These are phyloP conservation scores for Nymphalis c-album DNA, from an alignment of 2,888 invertebrate species.

Conservation along the genomic window DNA sequence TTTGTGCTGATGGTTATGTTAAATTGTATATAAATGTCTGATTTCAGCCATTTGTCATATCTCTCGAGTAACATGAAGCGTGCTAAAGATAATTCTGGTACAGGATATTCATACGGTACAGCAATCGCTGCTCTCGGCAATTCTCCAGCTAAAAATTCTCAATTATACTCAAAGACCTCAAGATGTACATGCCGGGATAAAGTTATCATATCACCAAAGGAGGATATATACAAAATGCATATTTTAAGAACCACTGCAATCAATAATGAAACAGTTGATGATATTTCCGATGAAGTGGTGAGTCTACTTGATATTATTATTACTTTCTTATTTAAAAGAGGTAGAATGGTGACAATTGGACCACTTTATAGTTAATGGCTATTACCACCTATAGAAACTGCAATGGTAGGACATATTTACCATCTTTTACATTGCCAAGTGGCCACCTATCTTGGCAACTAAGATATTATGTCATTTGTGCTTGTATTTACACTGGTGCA, in stretches of 20 bases:
- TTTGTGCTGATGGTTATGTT: no score
- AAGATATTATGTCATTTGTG: no score
- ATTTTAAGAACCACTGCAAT: conserved; percentile 70
- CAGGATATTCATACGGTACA: conserved; percentile 70
- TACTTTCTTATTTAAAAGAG: no score
- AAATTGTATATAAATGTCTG: conserved; percentile 24
- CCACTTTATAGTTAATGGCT: no score
- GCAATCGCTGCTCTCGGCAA: conserved; percentile 59
- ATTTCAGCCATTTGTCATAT: conserved; percentile 60
- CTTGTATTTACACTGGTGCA: no score
- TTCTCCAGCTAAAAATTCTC: conserved; percentile 46
- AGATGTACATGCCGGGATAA: conserved; percentile 59
- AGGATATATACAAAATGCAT: conserved; percentile 56
- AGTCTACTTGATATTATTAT: conserved; percentile 42
- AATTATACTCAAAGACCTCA: conserved; percentile 45
- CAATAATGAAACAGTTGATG: conserved; percentile 57
- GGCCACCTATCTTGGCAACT: no score
- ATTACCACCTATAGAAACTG: no score
- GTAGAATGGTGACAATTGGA: no score
- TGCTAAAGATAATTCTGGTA: conserved; percentile 71
- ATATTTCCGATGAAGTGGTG: conserved; percentile 56
- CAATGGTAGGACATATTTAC: no score
- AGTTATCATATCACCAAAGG: conserved; percentile 47
- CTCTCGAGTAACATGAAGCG: conserved; percentile 63
- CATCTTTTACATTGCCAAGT: no score